phyloP scores from a whole-genome alignment of 2,797 vertebrate genomes.

The Pseudomugil gertrudae region DNA sequence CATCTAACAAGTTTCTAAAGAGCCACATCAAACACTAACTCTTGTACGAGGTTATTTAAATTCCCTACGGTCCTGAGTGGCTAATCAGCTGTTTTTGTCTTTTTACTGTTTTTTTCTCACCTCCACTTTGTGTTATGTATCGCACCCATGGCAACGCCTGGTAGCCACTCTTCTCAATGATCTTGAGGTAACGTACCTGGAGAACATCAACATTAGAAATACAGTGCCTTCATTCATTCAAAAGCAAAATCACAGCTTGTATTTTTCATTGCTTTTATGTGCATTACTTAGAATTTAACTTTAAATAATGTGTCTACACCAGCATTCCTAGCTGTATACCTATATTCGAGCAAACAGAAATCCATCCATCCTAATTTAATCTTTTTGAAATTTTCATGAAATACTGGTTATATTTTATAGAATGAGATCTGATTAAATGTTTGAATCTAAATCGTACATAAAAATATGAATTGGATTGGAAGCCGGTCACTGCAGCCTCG shows the following conservation, averaged over 20 bases:
- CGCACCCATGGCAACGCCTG: conserved; percentile 86
- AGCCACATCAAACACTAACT: rapidly evolving
- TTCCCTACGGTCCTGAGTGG: background rate
- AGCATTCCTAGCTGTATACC: background rate
- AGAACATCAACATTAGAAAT: conserved; percentile 31
- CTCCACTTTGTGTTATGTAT: conserved; percentile 87
- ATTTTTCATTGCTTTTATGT: conserved; percentile 1
- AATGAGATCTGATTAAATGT: background rate
- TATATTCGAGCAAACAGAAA: conserved; percentile 10
- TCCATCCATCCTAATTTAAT: background rate
- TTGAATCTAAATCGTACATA: background rate
- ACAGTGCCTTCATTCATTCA: conserved; percentile 16
- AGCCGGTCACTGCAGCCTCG: no score
- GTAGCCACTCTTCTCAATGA: conserved; percentile 88
- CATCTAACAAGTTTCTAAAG: background rate
- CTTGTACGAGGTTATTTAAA: background rate
- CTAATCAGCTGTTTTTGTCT: conserved; percentile 5
- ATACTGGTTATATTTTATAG: background rate
- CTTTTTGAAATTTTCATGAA: background rate
- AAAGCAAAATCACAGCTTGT: conserved; percentile 1
- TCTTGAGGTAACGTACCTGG: conserved; percentile 87
- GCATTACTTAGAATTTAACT: background rate
- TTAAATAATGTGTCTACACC: background rate
- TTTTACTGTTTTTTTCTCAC: conserved; percentile 64
- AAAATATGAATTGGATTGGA: background rate